These are phyloP conservation scores for Archilochus colubris DNA, from an alignment of 2,113 vertebrate species.

Conservation along the genomic window DNA sequence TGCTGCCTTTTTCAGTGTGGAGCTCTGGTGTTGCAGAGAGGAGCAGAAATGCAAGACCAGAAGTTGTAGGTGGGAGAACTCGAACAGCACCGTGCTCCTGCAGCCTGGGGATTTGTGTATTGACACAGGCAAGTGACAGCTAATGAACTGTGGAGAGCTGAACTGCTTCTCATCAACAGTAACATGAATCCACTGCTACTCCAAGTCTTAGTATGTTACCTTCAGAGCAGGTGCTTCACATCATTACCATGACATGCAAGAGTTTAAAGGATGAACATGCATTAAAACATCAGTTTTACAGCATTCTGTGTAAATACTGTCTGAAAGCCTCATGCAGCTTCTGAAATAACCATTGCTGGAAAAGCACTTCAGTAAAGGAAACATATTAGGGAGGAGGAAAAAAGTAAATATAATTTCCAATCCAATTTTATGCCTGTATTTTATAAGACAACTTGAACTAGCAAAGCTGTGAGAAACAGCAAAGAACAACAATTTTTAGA, in stretches of 20 bases:
- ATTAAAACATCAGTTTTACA: neutral
- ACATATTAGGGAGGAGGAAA: neutral
- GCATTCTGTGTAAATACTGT: neutral
- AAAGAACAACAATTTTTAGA: neutral
- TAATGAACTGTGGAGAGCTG: neutral
- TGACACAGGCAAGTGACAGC: neutral
- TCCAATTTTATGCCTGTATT: neutral
- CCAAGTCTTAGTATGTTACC: neutral
- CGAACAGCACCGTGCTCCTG: neutral
- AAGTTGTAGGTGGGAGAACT: neutral
- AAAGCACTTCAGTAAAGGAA: neutral
- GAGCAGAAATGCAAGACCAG: neutral
- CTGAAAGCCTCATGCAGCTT: neutral
- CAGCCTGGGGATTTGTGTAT: fast-evolving
- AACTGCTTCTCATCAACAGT: neutral
- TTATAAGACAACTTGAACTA: neutral
- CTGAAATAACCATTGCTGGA: neutral
- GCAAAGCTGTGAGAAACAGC: neutral
- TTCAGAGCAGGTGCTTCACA: neutral
- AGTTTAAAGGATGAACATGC: neutral
- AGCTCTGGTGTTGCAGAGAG: neutral
- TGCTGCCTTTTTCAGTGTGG: neutral
- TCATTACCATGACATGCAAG: neutral
- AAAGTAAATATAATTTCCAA: neutral
- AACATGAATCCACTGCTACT: neutral